Evolutionary conservation across 2,113 vertebrate species (phyloP).

Genomic region (Poeciliopsis occidentalis): DNA sequence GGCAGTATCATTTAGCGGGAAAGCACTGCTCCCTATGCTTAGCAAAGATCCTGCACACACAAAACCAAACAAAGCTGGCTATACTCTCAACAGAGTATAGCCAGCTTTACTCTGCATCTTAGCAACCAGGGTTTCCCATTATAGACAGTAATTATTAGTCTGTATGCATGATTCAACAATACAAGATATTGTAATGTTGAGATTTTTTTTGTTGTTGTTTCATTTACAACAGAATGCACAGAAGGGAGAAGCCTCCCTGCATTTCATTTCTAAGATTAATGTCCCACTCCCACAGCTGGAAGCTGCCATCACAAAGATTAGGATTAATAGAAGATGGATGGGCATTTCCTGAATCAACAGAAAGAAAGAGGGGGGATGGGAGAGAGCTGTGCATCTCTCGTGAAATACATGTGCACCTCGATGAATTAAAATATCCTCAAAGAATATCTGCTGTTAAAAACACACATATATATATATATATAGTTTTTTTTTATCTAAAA

Average conservation of each 20-base stretch:
- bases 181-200: not conserved
- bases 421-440: not conserved
- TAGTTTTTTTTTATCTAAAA: no score
- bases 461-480: no score
- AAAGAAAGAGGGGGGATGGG: slow-evolving; percentile 36
- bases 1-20: not conserved
- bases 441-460: not conserved
- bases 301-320: slow-evolving; percentile 69
- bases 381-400: slow-evolving; percentile 5
- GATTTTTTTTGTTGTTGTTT: not conserved
- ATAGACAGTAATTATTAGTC: not conserved
- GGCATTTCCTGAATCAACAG: slow-evolving; percentile 60
- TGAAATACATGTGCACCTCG: slow-evolving; percentile 23
- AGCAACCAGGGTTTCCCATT: not conserved
- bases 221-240: slow-evolving; percentile 17
- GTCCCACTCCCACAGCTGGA: slow-evolving; percentile 60
- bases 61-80: not conserved
- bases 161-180: not conserved
- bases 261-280: slow-evolving; percentile 61
- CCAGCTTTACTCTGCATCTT: no score
- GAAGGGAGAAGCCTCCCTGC: slow-evolving; percentile 30
- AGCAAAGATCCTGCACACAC: not conserved
- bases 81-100: not conserved
- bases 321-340: slow-evolving; percentile 64
- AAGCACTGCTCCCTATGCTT: not conserved